These are phyloP conservation scores for Philonicus albiceps DNA, from an alignment of 2,888 invertebrate species.

Conservation along the genomic window DNA sequence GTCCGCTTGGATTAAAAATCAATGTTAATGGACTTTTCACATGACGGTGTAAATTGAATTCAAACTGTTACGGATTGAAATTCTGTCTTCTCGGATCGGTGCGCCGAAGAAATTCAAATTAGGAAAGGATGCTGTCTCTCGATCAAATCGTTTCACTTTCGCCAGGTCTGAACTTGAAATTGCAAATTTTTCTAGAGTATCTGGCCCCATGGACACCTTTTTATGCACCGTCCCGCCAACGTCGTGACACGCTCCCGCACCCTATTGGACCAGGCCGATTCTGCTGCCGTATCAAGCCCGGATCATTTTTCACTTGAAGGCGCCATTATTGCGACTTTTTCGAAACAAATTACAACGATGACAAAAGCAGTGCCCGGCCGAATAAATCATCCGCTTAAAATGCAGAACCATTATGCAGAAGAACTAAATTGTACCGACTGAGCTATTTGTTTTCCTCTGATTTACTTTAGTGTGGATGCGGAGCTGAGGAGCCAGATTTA, in stretches of 20 bases:
- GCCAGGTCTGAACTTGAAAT: neutral
- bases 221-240: neutral
- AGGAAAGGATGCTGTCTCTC: neutral
- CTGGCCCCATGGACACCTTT: neutral
- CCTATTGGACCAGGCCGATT: neutral
- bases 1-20: neutral
- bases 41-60: neutral
- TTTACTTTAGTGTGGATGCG: slow-evolving; percentile 18
- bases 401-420: slow-evolving; percentile 34
- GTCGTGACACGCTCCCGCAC: neutral
- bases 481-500: slow-evolving; percentile 12
- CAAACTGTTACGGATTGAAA: neutral
- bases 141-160: neutral
- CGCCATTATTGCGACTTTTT: slow-evolving; percentile 33
- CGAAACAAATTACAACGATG: slow-evolving; percentile 36
- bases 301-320: slow-evolving; percentile 28
- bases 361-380: slow-evolving; percentile 21
- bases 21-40: neutral
- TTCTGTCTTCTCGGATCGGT: neutral
- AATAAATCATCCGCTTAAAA: slow-evolving; percentile 38
- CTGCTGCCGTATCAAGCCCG: neutral
- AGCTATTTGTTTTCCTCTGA: slow-evolving; percentile 31
- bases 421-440: slow-evolving; percentile 9
- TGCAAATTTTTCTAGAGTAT: neutral
- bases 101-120: neutral